Evolutionary conservation across 2,888 invertebrate genomes (phyloP), one percentile per base, ranked within the genome.

Genomic region (Dorcus hopei): DNA sequence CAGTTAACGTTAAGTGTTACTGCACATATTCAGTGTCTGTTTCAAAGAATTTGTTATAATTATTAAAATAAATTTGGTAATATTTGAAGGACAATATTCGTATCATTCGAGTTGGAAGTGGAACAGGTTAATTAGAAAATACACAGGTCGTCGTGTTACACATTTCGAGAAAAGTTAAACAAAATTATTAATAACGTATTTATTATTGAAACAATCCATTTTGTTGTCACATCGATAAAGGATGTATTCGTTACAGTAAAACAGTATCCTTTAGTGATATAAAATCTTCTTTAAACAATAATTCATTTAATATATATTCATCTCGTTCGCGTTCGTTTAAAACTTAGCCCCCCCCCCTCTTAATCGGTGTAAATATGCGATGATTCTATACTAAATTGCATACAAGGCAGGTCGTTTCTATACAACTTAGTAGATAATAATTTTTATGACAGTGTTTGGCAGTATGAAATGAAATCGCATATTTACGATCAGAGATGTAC

Each of bases 171-270:
- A 43, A 16, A 43, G 16, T 14, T 16, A 43, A 8, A 19, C 33
- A 43, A 38, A 19, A 38, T 52, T 55, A 59, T 52, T 63, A 62
- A 65, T 64, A 65, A 64, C 64, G 64, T 56, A 64, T 69, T 70
- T 72, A 69, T 74, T 74, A 73, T 71, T 74, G 67, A 74, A 75
- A 74, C 74, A 74, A 69, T 70, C 68, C 68, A 70, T 68, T 71
- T 61, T 69, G 26, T 33, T 33, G 67, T 70, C 68, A 76, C 76
- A 76, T 75, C 74, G 74, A 75, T 75, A 71, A 74, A 73, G 74
- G 73, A 74, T 75, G 74, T 67, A 72, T 71, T 72, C 43, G 53
- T 50, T 69, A 71, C 70, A 70, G 61, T 68, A 67, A 19, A 68
- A 70, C 66, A 68, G 62, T 66, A 67, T 67, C 65, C 61, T 68